Percentiles rank a stretch among this genome's conserved stretches.
These are phyloP conservation scores for Eupithecia pulchellata DNA, from an alignment of 2,888 invertebrate genomes.

Conservation along the genomic window DNA sequence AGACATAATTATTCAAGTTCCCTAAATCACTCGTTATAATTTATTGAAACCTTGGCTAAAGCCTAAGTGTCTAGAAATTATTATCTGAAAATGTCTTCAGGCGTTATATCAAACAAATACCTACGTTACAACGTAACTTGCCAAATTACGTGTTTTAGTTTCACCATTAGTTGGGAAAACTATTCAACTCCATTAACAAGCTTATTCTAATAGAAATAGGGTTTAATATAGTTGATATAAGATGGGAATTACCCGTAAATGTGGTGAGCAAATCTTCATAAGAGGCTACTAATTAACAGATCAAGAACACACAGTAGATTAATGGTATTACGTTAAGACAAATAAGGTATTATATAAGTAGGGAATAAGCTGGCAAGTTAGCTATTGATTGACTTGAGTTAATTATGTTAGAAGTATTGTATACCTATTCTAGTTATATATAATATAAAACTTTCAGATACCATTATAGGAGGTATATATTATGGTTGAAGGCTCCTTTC, in stretches of 20 bases:
- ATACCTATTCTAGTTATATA: neutral
- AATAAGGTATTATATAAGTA: constrained; percentile 38
- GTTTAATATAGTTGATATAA: constrained; percentile 22
- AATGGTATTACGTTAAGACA: constrained; percentile 61
- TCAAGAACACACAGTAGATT: constrained; percentile 64
- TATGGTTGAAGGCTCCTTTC: too few relatives aligned
- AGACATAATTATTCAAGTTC: neutral
- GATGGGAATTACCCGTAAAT: constrained; percentile 9
- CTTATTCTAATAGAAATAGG: constrained; percentile 23
- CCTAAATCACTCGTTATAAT: neutral
- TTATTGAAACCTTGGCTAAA: neutral
- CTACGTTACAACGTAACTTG: constrained; percentile 17
- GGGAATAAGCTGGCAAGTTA: constrained; percentile 27
- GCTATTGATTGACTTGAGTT: constrained; percentile 39
- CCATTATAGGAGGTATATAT: too few relatives aligned
- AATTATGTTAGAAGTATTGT: neutral
- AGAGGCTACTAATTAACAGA: constrained; percentile 70
- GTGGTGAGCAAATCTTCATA: constrained; percentile 62
- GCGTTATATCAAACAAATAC: constrained; percentile 22
- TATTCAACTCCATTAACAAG: constrained; percentile 26
- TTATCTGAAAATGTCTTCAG: constrained; percentile 15
- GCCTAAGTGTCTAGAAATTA: neutral
- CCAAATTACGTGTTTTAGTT: constrained; percentile 38
- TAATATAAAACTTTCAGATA: too few relatives aligned
- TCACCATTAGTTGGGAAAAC: constrained; percentile 34